Base-by-base conservation (phyloP, 2,113 vertebrate species). In the Amphiprion percula region DNA sequence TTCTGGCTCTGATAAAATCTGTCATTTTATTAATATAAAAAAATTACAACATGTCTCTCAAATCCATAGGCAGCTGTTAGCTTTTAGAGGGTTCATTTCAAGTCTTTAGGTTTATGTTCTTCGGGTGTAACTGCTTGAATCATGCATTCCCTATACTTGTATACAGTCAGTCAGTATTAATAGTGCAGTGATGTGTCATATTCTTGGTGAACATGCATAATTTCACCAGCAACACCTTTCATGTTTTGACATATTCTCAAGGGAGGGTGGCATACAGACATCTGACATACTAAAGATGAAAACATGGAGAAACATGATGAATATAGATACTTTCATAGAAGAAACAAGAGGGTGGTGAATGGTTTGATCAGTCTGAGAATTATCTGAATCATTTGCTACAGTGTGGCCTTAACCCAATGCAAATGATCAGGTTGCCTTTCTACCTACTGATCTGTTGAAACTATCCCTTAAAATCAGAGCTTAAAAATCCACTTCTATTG, bases 221-320 rank as follows among this genome's bases (percentile, higher is more conserved):
- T 65, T 70, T 37, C 7, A 71, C 61, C 53, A 41, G 58, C 24
- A 62, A 17, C 56, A 58, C 23, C n/a, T 55, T 66, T 72, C 44
- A 79, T 19, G 14, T 24, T 77, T 68, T 26, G 16, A 63, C 8
- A 61, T 46, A 71, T 52, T 49, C 30, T 33, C 2, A 4, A 24
- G 53, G 55, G 47, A 53, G 24, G 16, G 14, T 14, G 33, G 39
- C 50, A 54, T 5, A 60, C 24, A 72, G 41, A 77, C 47, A 10
- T 11, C 17, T 37, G 59, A 21, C 5, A 24, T 59, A 59, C 28
- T 1, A 9, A 49, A 23, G 14, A 15, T 30, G 64, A 44, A 71
- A 54, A 53, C 47, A 52, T 26, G 12, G 58, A 65, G 10, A 69
- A 67, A 33, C 26, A 39, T 47, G 21, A 60, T 24, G n/a, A n/a